Conservation (phyloP, 92 coral and sea anemone genomes). For the Siderastrea radians region DNA sequence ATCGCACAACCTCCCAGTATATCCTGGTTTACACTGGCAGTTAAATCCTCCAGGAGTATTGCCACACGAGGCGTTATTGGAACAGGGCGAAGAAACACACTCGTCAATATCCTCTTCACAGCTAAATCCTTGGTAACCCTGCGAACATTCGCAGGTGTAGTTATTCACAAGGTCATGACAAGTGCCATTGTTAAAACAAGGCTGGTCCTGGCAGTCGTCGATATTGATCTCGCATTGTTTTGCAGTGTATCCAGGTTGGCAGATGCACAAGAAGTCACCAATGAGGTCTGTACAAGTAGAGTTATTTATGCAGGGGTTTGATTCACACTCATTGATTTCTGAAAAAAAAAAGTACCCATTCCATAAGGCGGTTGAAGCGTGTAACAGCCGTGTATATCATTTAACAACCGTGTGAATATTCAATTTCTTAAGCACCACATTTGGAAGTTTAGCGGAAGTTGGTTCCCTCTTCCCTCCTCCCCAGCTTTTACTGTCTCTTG, state of each 20-base stretch:
- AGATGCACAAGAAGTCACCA: slow-evolving; percentile 55
- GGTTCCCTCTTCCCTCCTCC: too few relatives aligned
- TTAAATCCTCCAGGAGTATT: slow-evolving; percentile 33
- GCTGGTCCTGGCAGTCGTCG: slow-evolving; percentile 67
- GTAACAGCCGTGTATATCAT: too few relatives aligned
- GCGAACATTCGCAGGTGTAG: slow-evolving; percentile 64
- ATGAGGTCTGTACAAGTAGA: slow-evolving; percentile 63
- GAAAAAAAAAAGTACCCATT: too few relatives aligned
- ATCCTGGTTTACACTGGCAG: slow-evolving; percentile 59
- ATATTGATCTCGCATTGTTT: slow-evolving; percentile 55
- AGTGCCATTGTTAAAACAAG: slow-evolving; percentile 77
- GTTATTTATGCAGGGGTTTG: slow-evolving; percentile 61
- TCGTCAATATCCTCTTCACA: slow-evolving; percentile 71
- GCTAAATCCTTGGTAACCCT: slow-evolving; percentile 69
- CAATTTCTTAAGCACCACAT: neutral
- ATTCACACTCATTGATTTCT: slow-evolving; percentile 70
- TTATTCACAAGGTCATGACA: slow-evolving; percentile 64
- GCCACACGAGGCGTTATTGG: slow-evolving; percentile 55
- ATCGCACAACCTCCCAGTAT: slow-evolving; percentile 31
- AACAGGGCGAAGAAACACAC: slow-evolving; percentile 56
- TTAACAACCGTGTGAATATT: too few relatives aligned
- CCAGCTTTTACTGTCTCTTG: too few relatives aligned
- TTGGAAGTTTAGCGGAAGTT: too few relatives aligned
- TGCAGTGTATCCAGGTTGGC: slow-evolving; percentile 61
- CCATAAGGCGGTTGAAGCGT: too few relatives aligned